Conservation (phyloP, 2,888 invertebrate genomes). For the Alitta virens region DNA sequence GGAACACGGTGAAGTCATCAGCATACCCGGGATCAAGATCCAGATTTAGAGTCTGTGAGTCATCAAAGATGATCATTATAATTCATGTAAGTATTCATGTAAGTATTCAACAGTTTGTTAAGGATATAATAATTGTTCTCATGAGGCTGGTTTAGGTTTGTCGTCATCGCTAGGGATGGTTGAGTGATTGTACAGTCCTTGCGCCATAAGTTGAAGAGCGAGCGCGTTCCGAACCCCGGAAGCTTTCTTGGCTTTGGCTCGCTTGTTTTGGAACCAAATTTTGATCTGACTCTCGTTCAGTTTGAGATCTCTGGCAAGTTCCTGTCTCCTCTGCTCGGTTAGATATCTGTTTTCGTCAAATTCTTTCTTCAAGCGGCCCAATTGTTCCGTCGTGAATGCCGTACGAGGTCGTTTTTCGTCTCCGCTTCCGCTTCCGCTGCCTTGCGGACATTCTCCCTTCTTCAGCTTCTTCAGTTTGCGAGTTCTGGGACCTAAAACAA, state of each 20-base stretch:
- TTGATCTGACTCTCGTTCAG: conserved; percentile 84
- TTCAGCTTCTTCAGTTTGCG: conserved; percentile 35
- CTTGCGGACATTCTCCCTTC: neutral
- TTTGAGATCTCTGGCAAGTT: conserved; percentile 78
- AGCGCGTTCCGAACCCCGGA: conserved; percentile 77
- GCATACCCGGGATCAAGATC: too few relatives aligned
- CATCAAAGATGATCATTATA: too few relatives aligned
- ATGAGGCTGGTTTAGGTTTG: neutral
- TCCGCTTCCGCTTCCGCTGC: too few relatives aligned
- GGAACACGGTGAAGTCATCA: too few relatives aligned
- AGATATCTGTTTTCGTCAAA: conserved; percentile 73
- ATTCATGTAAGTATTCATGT: too few relatives aligned
- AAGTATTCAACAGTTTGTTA: too few relatives aligned
- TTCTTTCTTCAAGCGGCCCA: conserved; percentile 81
- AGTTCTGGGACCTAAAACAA: conserved; percentile 42
- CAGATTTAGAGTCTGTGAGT: too few relatives aligned
- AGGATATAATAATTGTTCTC: too few relatives aligned
- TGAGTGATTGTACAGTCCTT: conserved; percentile 84
- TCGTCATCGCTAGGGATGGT: conserved; percentile 14
- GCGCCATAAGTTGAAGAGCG: conserved; percentile 88
- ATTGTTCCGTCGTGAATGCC: conserved; percentile 86
- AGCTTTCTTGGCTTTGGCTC: conserved; percentile 93
- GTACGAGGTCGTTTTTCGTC: conserved; percentile 82
- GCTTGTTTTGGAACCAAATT: conserved; percentile 96
- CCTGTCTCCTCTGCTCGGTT: conserved; percentile 86